Percentiles rank a stretch among this genome's conserved stretches.
These are phyloP conservation scores for Serinus canaria DNA, from an alignment of 2,113 vertebrate genomes.

Conservation along the genomic window DNA sequence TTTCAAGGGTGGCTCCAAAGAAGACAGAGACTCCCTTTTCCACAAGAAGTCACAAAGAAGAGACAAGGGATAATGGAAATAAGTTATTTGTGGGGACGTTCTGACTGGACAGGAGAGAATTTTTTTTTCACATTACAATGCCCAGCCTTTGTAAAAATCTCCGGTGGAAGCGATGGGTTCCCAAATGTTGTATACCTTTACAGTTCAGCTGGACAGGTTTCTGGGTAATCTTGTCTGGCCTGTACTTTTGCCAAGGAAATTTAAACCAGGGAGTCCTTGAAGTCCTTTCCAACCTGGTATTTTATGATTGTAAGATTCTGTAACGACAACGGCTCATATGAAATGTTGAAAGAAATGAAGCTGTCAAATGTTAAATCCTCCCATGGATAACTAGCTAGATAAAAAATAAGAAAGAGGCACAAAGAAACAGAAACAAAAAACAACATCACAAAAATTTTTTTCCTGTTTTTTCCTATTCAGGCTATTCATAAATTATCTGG, in stretches of 20 bases:
- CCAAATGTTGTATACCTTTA: background rate
- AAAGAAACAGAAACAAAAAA: background rate
- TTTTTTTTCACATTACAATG: background rate
- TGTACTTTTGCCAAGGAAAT: background rate
- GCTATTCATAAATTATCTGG: background rate
- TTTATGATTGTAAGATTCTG: background rate
- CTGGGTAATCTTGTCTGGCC: background rate
- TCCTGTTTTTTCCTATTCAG: background rate
- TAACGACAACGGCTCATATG: background rate
- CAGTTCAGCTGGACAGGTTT: background rate
- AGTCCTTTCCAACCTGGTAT: background rate
- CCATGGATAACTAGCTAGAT: background rate
- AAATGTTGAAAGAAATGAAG: background rate
- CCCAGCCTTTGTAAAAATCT: background rate
- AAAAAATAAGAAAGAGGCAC: background rate
- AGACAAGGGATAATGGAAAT: background rate
- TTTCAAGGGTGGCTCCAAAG: background rate
- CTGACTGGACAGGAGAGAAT: background rate
- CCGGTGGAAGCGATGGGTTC: background rate
- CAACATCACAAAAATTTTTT: background rate
- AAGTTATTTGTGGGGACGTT: accelerated
- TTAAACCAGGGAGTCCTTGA: background rate
- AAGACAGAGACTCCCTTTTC: background rate
- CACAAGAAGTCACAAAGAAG: background rate
- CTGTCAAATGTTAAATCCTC: background rate